Evolutionary conservation across 2,888 invertebrate genomes (phyloP), one percentile per base, ranked within the genome.

Genomic region (Phortica magna): DNA sequence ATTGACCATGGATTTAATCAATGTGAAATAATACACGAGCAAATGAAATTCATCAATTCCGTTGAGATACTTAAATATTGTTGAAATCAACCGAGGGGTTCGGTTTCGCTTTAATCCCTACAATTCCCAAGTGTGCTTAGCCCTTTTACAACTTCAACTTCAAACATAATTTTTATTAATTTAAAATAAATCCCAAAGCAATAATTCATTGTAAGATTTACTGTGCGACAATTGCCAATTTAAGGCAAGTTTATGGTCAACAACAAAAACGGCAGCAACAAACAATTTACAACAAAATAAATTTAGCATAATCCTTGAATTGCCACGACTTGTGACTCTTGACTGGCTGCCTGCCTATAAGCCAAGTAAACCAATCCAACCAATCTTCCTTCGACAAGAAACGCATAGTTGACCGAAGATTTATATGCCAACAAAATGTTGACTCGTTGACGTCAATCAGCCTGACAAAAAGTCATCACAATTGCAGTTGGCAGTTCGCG

Each of bases 381-480:
- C 41, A 41, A 59, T 61, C 59, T 57, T 73, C 42, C 31, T 22
- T 55, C 14, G 31, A 71, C 53, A 83, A 81, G 85, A 85, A 85
- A 85, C 84, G 83, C 85, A 84, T 42, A 43, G 70, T 55, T 71
- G 31, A n/a, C 84, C 77, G 74, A 81, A 86, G 88, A 89, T 86
- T 86, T 89, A 89, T 89, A 80, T 84, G 87, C 88, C 88, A 81
- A 80, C 79, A 84, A 79, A 80, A 80, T 82, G 82, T 75, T 77
- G 87, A 88, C 79, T 86, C 89, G 89, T 88, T 88, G 88, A 87
- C 85, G 89, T 90, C 89, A 84, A 89, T 89, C 89, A 89, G 84
- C 81, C 85, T 89, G 90, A 90, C 89, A 88, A 89, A 89, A 90
- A 88, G 86, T 89, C 90, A 90, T 90, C 87, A 89, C 87, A 88